A percentile compares a stretch with the other conserved stretches of the same genome.
These are phyloP conservation scores for Seriola quinqueradiata DNA, from an alignment of 2,113 vertebrate genomes.

Conservation along the genomic window DNA sequence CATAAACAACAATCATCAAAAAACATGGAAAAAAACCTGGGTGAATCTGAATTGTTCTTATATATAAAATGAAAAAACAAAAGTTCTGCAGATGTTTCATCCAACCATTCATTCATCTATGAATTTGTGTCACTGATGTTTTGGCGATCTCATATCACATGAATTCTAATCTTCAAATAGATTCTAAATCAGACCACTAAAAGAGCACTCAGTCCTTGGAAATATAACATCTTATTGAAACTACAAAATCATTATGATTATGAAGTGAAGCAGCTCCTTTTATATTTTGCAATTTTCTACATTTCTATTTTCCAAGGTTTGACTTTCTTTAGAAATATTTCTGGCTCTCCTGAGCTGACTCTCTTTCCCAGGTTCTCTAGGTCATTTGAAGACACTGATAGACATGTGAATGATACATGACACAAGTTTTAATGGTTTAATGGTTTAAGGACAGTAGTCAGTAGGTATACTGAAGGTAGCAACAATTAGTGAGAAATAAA, in stretches of 20 bases:
- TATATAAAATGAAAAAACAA: background rate
- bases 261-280: background rate
- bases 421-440: background rate
- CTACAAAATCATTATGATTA: background rate
- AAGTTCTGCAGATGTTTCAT: background rate
- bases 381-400: background rate
- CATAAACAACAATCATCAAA: background rate
- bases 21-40: background rate
- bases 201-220: no score
- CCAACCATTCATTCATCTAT: background rate
- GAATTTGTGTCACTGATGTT: background rate
- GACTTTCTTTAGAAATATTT: background rate
- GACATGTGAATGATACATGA: background rate
- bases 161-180: background rate
- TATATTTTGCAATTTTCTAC: background rate
- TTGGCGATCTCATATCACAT: no score
- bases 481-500: background rate
- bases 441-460: background rate
- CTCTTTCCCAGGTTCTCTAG: no score
- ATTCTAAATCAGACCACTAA: background rate
- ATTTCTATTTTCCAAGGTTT: background rate
- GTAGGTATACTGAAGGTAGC: background rate
- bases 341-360: background rate
- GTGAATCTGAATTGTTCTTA: background rate
- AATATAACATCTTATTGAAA: background rate